Evolutionary conservation across 2,888 invertebrate species (phyloP).

Genomic region (Archaeoteleia sp.): DNA sequence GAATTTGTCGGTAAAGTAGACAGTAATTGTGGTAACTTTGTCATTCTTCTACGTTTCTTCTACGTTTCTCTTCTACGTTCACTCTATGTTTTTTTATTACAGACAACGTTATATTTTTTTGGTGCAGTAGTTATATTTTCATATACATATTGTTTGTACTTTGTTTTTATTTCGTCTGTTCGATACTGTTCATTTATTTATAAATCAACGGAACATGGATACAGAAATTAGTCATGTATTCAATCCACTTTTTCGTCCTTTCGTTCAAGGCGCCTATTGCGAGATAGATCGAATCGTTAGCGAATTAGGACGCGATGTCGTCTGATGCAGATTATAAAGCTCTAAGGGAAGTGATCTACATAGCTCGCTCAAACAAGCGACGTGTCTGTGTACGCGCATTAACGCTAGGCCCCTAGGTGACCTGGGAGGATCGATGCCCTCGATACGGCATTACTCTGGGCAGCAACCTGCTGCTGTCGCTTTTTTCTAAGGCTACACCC

Average conservation of each 20-base stretch:
- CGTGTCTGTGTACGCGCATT: constrained; percentile 56
- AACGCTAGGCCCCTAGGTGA: constrained; percentile 67
- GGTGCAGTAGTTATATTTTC: too few relatives aligned
- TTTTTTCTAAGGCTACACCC: constrained; percentile 26
- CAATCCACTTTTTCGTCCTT: constrained; percentile 21
- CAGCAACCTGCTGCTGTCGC: constrained; percentile 56
- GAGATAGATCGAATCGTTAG: constrained; percentile 61
- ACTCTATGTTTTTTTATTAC: too few relatives aligned
- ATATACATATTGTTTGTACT: too few relatives aligned
- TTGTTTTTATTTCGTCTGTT: too few relatives aligned
- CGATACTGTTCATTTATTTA: constrained; percentile 32
- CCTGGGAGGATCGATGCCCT: constrained; percentile 72
- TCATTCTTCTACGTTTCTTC: too few relatives aligned
- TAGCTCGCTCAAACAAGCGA: constrained; percentile 31
- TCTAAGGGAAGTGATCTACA: constrained; percentile 46
- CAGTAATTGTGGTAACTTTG: too few relatives aligned
- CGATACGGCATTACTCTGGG: constrained; percentile 59
- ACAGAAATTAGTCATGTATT: constrained; percentile 3
- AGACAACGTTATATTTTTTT: not conserved
- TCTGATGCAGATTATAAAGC: constrained; percentile 57
- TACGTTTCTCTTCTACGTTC: too few relatives aligned
- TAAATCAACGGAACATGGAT: constrained; percentile 16
- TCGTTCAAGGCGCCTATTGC: constrained; percentile 39
- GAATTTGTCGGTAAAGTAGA: too few relatives aligned
- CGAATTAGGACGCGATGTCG: constrained; percentile 64